These are phyloP conservation scores for Montipora capitata DNA, from an alignment of 92 coral and sea anemone species.

Conservation along the genomic window DNA sequence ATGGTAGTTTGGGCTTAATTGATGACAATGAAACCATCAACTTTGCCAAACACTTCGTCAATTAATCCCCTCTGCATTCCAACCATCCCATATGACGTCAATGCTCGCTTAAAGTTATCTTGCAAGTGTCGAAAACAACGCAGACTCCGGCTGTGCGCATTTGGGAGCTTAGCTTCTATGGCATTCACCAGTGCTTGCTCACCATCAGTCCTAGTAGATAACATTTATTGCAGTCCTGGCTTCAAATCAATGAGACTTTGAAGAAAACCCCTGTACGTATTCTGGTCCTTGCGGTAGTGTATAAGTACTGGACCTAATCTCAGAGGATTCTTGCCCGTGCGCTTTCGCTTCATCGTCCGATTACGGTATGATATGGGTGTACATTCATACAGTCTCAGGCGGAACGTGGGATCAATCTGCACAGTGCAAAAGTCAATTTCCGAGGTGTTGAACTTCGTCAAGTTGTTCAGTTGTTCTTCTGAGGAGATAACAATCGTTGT, in stretches of 20 bases:
- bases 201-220: constrained; percentile 12
- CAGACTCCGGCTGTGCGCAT: constrained; percentile 1
- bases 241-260: constrained; percentile 15
- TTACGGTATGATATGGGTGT: constrained; percentile 60
- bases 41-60: neutral
- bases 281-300: neutral
- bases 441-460: constrained; percentile 25
- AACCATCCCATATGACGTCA: constrained; percentile 1
- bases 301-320: constrained; percentile 9
- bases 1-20: no score
- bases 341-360: constrained; percentile 32
- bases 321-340: constrained; percentile 28
- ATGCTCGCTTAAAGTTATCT: neutral
- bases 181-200: constrained; percentile 1
- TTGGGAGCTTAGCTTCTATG: constrained; percentile 4
- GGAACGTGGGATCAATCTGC: constrained; percentile 62
- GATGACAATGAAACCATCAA: neutral
- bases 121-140: neutral
- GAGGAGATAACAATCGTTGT: constrained; percentile 28
- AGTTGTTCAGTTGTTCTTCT: constrained; percentile 28
- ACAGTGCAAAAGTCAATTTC: constrained; percentile 56
- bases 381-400: constrained; percentile 55
- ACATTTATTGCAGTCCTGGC: neutral
- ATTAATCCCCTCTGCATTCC: neutral
- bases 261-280: constrained; percentile 15